Conservation (phyloP, 2,113 vertebrate genomes). For the Microcebus griseorufus region DNA sequence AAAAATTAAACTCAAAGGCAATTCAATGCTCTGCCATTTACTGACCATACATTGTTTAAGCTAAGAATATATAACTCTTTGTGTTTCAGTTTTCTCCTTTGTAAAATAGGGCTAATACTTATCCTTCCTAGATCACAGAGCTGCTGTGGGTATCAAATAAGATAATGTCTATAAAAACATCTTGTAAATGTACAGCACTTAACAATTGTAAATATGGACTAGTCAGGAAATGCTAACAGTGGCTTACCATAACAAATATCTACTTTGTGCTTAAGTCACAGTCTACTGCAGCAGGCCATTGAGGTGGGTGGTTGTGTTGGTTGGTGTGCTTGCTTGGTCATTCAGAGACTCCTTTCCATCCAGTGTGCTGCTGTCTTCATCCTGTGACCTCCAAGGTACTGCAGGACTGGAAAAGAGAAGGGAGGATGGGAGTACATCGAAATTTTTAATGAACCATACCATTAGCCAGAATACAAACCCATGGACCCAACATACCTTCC, state of each 20-base stretch:
- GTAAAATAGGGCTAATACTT: neutral
- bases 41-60: neutral
- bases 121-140: neutral
- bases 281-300: neutral
- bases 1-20: neutral
- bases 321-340: neutral
- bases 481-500: neutral
- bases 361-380: neutral
- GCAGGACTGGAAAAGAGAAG: neutral
- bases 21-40: neutral
- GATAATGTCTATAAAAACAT: neutral
- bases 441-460: neutral
- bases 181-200: neutral
- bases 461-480: neutral
- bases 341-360: neutral
- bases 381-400: neutral
- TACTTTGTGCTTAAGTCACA: neutral
- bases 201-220: neutral
- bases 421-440: neutral
- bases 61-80: neutral
- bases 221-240: neutral
- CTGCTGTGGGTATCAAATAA: neutral
- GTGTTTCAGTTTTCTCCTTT: slow-evolving; percentile 5
- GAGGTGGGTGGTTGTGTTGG: neutral
- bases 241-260: neutral